Evolutionary conservation across 2,797 vertebrate genomes (phyloP).

Genomic region (Schizopygopsis malacanthus): DNA sequence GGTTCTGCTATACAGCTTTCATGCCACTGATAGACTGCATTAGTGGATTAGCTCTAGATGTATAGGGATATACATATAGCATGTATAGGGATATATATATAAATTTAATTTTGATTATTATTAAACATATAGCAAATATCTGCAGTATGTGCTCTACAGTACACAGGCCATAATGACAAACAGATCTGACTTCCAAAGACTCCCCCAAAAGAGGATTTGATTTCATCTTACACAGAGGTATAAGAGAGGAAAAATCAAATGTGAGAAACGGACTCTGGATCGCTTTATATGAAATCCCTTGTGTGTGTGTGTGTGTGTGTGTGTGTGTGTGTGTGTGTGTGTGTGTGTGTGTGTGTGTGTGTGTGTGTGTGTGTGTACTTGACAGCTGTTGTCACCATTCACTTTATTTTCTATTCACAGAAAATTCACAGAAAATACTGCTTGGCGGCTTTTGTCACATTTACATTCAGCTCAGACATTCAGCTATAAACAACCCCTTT

Average conservation of each 20-base stretch:
- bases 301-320: no score
- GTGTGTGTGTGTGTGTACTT: no score
- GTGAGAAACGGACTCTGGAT: not conserved
- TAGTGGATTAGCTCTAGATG: not conserved
- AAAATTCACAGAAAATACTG: not conserved
- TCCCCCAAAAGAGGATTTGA: not conserved
- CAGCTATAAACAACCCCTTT: not conserved
- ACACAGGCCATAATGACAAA: not conserved
- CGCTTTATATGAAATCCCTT: not conserved
- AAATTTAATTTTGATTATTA: not conserved
- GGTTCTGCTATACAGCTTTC: conserved; percentile 9
- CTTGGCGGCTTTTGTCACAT: not conserved
- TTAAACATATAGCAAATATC: not conserved
- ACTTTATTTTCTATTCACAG: not conserved
- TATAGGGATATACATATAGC: not conserved
- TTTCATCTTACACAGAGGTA: not conserved
- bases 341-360: no score
- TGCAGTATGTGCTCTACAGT: not conserved
- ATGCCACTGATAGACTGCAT: conserved; percentile 20
- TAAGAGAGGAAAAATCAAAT: no score
- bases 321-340: no score
- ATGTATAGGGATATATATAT: not conserved
- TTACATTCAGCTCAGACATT: not conserved
- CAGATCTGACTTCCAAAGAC: not conserved
- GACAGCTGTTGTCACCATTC: not conserved